Evolutionary conservation across 2,888 invertebrate genomes (phyloP).

Genomic region (Nemotelus nigrinus): DNA sequence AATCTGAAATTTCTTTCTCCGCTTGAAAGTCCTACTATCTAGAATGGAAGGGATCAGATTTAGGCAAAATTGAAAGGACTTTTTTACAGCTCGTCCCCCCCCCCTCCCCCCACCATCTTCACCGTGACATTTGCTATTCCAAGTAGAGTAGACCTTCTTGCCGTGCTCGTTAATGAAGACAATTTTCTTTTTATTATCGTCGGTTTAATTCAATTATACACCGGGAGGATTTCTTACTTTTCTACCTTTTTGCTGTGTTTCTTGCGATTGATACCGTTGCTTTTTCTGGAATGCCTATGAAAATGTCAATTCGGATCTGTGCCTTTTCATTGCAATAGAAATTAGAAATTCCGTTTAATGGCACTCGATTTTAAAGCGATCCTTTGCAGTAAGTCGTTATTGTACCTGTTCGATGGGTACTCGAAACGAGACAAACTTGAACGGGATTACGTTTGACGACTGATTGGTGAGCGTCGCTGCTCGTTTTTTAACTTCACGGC

Average conservation of each 20-base stretch:
- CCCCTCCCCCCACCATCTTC: not conserved
- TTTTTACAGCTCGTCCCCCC: constrained; percentile 14
- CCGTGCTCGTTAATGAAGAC: constrained; percentile 49
- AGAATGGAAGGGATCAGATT: constrained; percentile 43
- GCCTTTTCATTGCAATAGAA: constrained; percentile 44
- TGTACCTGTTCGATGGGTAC: not conserved
- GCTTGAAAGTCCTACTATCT: constrained; percentile 8
- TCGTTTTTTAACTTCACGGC: constrained; percentile 29
- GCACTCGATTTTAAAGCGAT: constrained; percentile 35
- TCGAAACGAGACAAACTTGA: not conserved
- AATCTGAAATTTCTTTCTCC: constrained; percentile 44
- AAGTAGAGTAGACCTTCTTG: constrained; percentile 28
- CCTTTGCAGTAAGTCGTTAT: constrained; percentile 23
- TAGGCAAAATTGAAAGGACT: constrained; percentile 44
- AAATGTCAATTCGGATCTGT: not conserved
- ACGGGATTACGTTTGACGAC: constrained; percentile 21
- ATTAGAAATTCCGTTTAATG: constrained; percentile 46
- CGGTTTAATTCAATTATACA: constrained; percentile 51
- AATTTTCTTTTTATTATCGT: constrained; percentile 51
- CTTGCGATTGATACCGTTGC: not conserved
- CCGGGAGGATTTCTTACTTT: constrained; percentile 48
- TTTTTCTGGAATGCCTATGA: not conserved
- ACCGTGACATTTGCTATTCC: not conserved
- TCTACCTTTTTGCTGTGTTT: constrained; percentile 34
- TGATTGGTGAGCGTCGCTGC: constrained; percentile 18